These are phyloP conservation scores for Chunga burmeisteri DNA, from an alignment of 2,113 vertebrate species.

Conservation along the genomic window DNA sequence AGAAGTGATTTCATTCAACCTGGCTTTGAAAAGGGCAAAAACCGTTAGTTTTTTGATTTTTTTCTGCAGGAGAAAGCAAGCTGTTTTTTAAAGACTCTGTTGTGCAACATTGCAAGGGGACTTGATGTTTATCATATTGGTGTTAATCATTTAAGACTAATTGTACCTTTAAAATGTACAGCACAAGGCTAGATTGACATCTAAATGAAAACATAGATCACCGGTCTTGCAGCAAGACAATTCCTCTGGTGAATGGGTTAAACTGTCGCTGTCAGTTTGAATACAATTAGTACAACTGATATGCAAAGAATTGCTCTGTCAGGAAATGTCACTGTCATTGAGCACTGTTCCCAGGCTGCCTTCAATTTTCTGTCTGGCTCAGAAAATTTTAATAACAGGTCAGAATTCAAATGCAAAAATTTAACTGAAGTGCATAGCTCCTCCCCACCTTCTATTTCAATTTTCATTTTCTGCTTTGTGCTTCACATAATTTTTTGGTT, in stretches of 20 bases:
- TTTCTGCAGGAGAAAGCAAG: background rate
- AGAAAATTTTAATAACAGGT: constrained; percentile 75
- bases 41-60: background rate
- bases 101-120: background rate
- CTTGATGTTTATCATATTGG: background rate
- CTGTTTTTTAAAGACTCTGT: background rate
- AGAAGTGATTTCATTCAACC: constrained; percentile 27
- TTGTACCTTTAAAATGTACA: constrained; percentile 46
- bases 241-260: constrained; percentile 76
- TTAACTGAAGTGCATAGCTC: constrained; percentile 52
- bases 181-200: constrained; percentile 60
- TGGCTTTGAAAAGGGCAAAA: constrained; percentile 34
- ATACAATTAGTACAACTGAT: constrained; percentile 77
- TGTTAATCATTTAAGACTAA: constrained; percentile 47
- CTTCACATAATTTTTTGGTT: constrained; percentile 27
- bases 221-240: constrained; percentile 42
- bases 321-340: constrained; percentile 80
- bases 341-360: constrained; percentile 63
- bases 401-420: constrained; percentile 73
- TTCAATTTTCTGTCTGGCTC: constrained; percentile 73
- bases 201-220: constrained; percentile 66
- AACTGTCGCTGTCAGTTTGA: constrained; percentile 74
- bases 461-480: constrained; percentile 50
- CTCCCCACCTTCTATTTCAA: constrained; percentile 19
- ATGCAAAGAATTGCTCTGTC: constrained; percentile 78